Evolutionary conservation across 1,140 invertebrate genomes (phyloP), one percentile per base, ranked within the genome.

Genomic region (Drosophila elegans): DNA sequence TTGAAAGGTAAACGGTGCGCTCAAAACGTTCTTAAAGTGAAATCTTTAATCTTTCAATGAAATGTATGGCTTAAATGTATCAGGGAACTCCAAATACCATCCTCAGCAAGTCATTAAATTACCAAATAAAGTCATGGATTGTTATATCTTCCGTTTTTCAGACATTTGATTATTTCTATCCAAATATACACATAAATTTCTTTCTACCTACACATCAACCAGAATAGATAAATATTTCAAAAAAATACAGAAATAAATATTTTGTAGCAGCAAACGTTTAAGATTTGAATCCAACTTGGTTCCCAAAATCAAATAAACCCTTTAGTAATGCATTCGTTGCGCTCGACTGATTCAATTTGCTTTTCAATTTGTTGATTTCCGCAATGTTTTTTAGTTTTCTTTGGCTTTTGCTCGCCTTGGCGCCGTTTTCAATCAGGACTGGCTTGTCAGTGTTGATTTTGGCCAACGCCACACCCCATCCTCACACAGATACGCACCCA

Each of bases 401-500:
- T 49, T 42, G 12, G 10, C n/a, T 36, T 52, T 36, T 32, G 34
- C 16, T 12, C n/a, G 7, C 34, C n/a, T 32, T 13, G 21, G 9
- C 34, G 34, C 11, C 29, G 52, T 25, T 59, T 42, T 29, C 64
- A 67, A 67, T 67, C 64, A 51, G 60, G 34, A 32, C 16, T 16
- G 21, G 21, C n/a, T n/a, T 57, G 32, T 13, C 59, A 67, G 39
- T 67, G 45, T 67, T 67, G 45, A 63, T 63, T 63, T 42, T 67
- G 59, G 27, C 27, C 63, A 36, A 41, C 29, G 21, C 27, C 42
- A 7, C 12, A n/a, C 25, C 11, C 25, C 25, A 25, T 29, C 6
- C 11, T 29, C 25, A n/a, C 45, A 34, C 54, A 36, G 32, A 52
- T 36, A 16, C 29, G 1, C 7, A 36, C 13, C 0, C 9, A 36